A percentile compares a stretch with the other conserved stretches of the same genome.
phyloP scores from a whole-genome alignment of 2,113 vertebrate genomes.

The Stigmatopora argus region DNA sequence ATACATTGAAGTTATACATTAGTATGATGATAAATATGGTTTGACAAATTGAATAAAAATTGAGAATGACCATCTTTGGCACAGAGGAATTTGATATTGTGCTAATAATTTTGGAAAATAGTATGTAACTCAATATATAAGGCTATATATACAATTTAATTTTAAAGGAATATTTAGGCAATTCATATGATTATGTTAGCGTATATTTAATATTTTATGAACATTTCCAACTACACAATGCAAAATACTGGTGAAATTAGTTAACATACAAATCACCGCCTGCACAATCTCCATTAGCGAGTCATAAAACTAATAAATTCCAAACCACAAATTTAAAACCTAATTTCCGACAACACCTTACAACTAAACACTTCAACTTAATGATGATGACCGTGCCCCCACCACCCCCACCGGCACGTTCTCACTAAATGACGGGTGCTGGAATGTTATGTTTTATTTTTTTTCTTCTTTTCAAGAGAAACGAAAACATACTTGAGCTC shows the following conservation, averaged over 20 bases:
- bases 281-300: slow-evolving; percentile 23
- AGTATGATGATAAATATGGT: background rate
- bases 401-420: background rate
- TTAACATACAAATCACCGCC: background rate
- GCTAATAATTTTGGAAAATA: background rate
- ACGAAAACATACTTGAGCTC: slow-evolving; percentile 70
- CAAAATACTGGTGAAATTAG: background rate
- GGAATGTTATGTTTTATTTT: slow-evolving; percentile 18
- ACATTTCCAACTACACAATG: background rate
- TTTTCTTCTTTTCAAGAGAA: slow-evolving; percentile 65
- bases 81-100: background rate
- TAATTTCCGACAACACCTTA: slow-evolving; percentile 60
- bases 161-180: background rate
- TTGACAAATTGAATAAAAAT: background rate
- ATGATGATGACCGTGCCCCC: slow-evolving; percentile 46
- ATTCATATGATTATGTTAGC: too few species aligned
- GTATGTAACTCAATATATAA: background rate
- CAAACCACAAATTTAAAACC: slow-evolving; percentile 43
- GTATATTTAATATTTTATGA: background rate
- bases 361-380: slow-evolving; percentile 60
- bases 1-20: background rate
- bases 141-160: background rate
- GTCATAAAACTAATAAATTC: slow-evolving; percentile 17
- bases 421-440: slow-evolving; percentile 46
- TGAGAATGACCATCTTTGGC: background rate